phyloP scores from a whole-genome alignment of 2,797 vertebrate genomes.

The Uromys caudimaculatus region DNA sequence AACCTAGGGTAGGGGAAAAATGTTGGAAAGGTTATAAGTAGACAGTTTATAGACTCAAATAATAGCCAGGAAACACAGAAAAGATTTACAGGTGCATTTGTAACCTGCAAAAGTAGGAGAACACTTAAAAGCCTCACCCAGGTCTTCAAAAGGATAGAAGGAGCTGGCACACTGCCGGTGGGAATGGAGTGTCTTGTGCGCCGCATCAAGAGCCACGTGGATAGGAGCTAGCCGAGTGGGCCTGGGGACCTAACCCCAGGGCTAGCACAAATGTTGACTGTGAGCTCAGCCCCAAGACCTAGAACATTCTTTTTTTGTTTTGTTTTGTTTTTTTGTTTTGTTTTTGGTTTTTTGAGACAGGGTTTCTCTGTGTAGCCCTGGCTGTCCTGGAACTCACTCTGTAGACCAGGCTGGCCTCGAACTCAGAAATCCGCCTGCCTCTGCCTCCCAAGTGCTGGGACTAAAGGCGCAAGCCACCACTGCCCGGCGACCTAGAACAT shows the following conservation, averaged over 20 bases:
- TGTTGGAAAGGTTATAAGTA: background rate
- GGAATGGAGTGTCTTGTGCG: no score
- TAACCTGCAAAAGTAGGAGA: background rate
- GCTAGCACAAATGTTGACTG: background rate
- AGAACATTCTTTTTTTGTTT: slow-evolving; percentile 41
- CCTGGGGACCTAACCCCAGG: background rate
- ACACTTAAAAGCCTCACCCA: background rate
- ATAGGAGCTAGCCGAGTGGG: background rate
- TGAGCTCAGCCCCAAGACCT: background rate
- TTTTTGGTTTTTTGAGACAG: no score
- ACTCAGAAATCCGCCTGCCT: no score
- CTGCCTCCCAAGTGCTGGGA: no score
- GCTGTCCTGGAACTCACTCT: no score
- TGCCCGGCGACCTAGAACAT: background rate
- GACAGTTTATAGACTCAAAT: background rate
- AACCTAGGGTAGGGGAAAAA: background rate
- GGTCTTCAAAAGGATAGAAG: background rate
- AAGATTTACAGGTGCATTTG: background rate
- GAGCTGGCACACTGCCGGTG: background rate
- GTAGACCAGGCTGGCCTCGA: no score
- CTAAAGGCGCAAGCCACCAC: no score
- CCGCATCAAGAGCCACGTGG: background rate
- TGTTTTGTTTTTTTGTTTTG: no score
- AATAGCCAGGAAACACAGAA: background rate
- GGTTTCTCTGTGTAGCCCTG: no score